phyloP scores from a whole-genome alignment of 2,888 invertebrate genomes.

The Diplazon laetatorius region DNA sequence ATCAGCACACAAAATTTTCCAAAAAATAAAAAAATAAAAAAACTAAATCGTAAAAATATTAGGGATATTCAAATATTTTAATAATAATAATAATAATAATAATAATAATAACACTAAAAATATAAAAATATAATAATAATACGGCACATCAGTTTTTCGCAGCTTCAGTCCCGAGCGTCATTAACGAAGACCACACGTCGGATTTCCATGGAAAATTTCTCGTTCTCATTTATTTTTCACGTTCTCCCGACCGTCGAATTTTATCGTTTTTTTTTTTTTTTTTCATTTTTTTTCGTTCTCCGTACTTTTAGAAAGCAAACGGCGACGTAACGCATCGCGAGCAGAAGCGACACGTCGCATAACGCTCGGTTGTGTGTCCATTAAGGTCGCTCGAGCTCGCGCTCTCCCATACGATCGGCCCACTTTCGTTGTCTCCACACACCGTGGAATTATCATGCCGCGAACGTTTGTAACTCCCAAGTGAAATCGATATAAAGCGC shows the following conservation, averaged over 20 bases:
- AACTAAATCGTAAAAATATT: too few species aligned
- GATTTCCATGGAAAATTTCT: background rate
- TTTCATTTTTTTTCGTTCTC: constrained; percentile 17
- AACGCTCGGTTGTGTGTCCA: constrained; percentile 60
- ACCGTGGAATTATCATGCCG: constrained; percentile 7
- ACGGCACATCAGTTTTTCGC: too few species aligned
- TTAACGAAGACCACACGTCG: background rate
- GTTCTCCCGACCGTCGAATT: background rate
- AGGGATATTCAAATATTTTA: too few species aligned
- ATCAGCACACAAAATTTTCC: too few species aligned
- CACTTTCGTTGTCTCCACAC: constrained; percentile 72
- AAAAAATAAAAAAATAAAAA: too few species aligned
- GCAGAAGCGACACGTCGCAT: constrained; percentile 60
- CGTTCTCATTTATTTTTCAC: constrained; percentile 20
- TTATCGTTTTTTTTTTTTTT: too few species aligned
- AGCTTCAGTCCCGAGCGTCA: background rate
- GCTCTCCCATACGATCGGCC: constrained; percentile 73
- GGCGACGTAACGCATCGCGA: constrained; percentile 31
- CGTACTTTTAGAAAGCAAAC: constrained; percentile 71
- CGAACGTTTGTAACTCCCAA: constrained; percentile 27
- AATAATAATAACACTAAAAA: too few species aligned
- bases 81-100: too few species aligned
- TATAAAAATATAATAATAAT: too few species aligned
- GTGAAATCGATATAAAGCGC: constrained; percentile 63
- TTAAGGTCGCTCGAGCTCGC: constrained; percentile 68